These are phyloP conservation scores for Sarcophaga bullata DNA, from an alignment of 1,140 invertebrate genomes.

Conservation along the genomic window DNA sequence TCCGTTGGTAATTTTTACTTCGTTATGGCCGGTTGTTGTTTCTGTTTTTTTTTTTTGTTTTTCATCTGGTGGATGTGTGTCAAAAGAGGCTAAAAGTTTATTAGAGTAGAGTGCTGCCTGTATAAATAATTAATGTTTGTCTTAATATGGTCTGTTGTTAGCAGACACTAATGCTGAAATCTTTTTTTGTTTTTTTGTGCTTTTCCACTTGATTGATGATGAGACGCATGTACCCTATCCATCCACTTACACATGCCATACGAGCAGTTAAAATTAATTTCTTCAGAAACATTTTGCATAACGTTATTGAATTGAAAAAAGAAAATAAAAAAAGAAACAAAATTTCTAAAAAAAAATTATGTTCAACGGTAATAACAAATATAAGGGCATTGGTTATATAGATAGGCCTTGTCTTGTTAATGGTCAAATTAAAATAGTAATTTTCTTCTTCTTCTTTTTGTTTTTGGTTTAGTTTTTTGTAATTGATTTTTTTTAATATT, in stretches of 20 bases:
- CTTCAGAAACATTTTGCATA: not conserved
- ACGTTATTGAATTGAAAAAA: not conserved
- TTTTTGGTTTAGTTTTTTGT: no score
- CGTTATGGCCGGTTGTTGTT: not conserved
- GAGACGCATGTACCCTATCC: not conserved
- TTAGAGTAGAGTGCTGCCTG: conserved; percentile 11
- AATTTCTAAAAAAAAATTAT: no score
- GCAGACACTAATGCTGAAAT: not conserved
- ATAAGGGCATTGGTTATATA: no score
- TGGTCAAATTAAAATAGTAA: no score
- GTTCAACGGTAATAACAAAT: no score
- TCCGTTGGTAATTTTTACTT: conserved; percentile 9
- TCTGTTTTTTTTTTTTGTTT: not conserved
- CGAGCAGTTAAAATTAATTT: not conserved
- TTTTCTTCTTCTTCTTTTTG: no score
- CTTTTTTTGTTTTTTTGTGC: no score
- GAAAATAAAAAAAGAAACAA: no score
- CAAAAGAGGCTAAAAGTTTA: conserved; percentile 26
- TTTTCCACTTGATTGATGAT: no score
- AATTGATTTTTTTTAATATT: no score
- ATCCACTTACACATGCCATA: not conserved
- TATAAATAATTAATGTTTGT: not conserved
- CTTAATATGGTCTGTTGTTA: conserved; percentile 18
- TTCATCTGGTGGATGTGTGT: not conserved
- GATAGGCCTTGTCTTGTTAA: no score